Conservation (phyloP, 1,140 invertebrate genomes). For the Hylaeus anthracinus region DNA sequence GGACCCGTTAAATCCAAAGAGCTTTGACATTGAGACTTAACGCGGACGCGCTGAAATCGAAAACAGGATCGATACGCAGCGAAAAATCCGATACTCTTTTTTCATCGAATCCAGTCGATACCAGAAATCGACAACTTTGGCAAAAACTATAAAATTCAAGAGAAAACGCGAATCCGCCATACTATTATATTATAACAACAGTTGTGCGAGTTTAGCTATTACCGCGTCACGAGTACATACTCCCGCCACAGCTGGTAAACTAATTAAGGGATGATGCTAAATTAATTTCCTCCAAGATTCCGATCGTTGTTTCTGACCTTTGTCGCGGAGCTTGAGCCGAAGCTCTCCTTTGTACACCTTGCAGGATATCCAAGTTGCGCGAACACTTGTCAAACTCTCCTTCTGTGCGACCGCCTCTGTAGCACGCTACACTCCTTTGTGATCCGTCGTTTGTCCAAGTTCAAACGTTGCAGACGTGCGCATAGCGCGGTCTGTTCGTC, state of each 20-base stretch:
- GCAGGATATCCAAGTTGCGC: conserved; percentile 8
- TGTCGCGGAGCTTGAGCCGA: conserved; percentile 18
- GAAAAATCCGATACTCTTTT: too few species aligned
- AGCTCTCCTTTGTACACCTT: not conserved
- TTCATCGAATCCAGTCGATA: too few species aligned
- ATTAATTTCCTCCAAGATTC: conserved; percentile 48
- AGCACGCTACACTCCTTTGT: conserved; percentile 29
- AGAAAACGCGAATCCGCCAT: not conserved
- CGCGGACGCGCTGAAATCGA: too few species aligned
- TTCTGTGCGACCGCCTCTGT: not conserved
- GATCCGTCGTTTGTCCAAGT: conserved; percentile 35
- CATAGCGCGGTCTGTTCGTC: not conserved
- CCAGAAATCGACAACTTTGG: too few species aligned
- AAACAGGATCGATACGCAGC: too few species aligned
- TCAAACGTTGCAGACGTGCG: conserved; percentile 23
- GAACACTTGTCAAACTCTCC: conserved; percentile 7
- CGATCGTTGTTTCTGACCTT: conserved; percentile 44
- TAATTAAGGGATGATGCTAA: conserved; percentile 39
- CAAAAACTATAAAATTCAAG: not conserved
- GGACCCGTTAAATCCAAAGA: not conserved
- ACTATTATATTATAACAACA: not conserved
- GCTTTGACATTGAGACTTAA: conserved; percentile 1
- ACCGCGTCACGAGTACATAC: not conserved
- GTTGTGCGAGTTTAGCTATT: conserved; percentile 2
- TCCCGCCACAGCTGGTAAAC: conserved; percentile 5